Base-by-base conservation (phyloP, 2,888 invertebrate species). In the Abscondita cerata region DNA sequence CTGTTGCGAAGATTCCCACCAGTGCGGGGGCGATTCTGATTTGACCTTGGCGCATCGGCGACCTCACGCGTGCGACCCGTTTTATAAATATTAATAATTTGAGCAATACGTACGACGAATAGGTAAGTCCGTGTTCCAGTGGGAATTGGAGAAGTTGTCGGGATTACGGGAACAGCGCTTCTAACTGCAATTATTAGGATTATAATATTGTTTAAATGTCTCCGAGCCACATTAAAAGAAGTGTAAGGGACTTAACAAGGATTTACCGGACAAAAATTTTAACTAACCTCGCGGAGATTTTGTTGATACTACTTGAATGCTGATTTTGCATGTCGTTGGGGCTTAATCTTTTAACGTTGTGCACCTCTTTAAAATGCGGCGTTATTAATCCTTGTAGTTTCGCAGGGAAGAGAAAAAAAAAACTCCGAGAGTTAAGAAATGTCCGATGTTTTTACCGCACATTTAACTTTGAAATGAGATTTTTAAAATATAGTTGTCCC, bases 201-300 rank as follows among this genome's bases (percentile, higher is more conserved):
- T 80, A 80, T 78, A 76, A 79, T 79, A 79, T 80, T 80, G 80
- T 80, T 79, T 77, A 80, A 81, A 80, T 80, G 80, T 75, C 72
- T 71, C 72, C 68, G 56, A 66, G 68, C 65, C 64, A 70, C 73
- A 74, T 77, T 76, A 76, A 76, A 77, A 76, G 77, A 78, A 77
- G 74, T 64, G 64, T 60, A 57, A 60, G 59, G 64, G 64, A 60
- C 64, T 64, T 64, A 60, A 55, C 52, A 55, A 41, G 60, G 64
- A 57, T 59, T 64, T 64, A 57, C 55, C 44, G 48, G 50, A 48
- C 64, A 64, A 64, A 64, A 64, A 57, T 64, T 64, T 60, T 59
- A 63, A 59, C 63, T 55, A 47, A 59, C 62, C 58, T 48, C 55
- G 20, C 47, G 38, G 62, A 58, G 58, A 58, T 62, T 62, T 54